These are phyloP conservation scores for Acanthacorydalis orientalis DNA, from an alignment of 2,888 invertebrate species.

Conservation along the genomic window DNA sequence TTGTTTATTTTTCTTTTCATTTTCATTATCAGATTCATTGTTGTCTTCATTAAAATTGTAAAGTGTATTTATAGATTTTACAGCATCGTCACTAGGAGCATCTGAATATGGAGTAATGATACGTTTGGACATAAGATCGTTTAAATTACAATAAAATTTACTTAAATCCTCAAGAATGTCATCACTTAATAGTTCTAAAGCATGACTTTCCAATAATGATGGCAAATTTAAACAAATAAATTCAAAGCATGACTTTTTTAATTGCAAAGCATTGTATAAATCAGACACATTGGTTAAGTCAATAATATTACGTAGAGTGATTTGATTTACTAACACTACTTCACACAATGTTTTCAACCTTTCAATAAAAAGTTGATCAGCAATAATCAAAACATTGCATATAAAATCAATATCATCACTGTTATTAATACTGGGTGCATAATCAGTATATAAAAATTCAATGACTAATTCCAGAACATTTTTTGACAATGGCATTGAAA, in stretches of 20 bases:
- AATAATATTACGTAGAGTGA: slow-evolving; percentile 58
- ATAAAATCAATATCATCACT: slow-evolving; percentile 49
- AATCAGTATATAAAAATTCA: slow-evolving; percentile 60
- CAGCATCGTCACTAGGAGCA: slow-evolving; percentile 39
- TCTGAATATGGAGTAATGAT: slow-evolving; percentile 51
- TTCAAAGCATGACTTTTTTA: slow-evolving; percentile 57
- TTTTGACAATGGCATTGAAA: slow-evolving; percentile 41
- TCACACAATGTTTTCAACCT: slow-evolving; percentile 58
- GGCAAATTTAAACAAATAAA: slow-evolving; percentile 62
- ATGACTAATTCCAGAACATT: slow-evolving; percentile 47
- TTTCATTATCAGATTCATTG: slow-evolving; percentile 24
- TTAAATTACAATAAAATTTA: slow-evolving; percentile 44
- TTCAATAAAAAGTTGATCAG: slow-evolving; percentile 63
- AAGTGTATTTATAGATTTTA: slow-evolving; percentile 26
- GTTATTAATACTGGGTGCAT: slow-evolving; percentile 36
- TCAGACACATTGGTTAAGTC: slow-evolving; percentile 61
- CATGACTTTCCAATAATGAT: slow-evolving; percentile 48
- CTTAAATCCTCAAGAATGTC: slow-evolving; percentile 45
- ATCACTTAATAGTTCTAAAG: slow-evolving; percentile 44
- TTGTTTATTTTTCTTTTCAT: slow-evolving; percentile 14
- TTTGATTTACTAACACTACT: slow-evolving; percentile 39
- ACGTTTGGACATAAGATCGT: slow-evolving; percentile 40
- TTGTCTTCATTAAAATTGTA: slow-evolving; percentile 31
- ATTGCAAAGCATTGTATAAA: slow-evolving; percentile 55
- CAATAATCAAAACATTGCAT: slow-evolving; percentile 56